phyloP scores from a whole-genome alignment of 2,888 invertebrate genomes.

The Erebia aethiops region DNA sequence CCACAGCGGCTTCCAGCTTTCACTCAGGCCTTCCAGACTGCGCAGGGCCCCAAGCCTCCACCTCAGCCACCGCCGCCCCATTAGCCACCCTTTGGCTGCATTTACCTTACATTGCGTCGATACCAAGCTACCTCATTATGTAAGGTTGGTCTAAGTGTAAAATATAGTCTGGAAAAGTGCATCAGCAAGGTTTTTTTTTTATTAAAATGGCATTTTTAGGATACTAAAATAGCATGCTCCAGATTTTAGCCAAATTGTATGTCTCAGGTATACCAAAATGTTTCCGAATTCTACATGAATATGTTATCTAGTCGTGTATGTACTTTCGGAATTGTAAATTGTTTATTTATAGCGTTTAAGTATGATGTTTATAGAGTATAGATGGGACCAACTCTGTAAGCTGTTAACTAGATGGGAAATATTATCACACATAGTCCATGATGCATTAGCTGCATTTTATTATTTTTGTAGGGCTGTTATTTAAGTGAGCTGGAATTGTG shows the following conservation, averaged over 20 bases:
- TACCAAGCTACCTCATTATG: slow-evolving; percentile 79
- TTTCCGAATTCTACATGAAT: slow-evolving; percentile 83
- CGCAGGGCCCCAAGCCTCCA: slow-evolving; percentile 70
- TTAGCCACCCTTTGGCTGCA: slow-evolving; percentile 62
- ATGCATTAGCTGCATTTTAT: slow-evolving; percentile 49
- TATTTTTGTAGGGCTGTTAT: slow-evolving; percentile 48
- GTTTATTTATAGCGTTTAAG: slow-evolving; percentile 76
- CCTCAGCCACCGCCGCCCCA: slow-evolving; percentile 74
- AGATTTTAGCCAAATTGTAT: slow-evolving; percentile 71
- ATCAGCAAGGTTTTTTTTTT: slow-evolving; percentile 49
- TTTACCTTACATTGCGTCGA: slow-evolving; percentile 72
- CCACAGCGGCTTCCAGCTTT: slow-evolving; percentile 75
- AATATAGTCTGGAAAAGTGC: slow-evolving; percentile 65
- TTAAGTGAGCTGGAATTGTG: slow-evolving; percentile 58
- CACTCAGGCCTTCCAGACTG: slow-evolving; percentile 77
- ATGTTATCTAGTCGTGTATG: slow-evolving; percentile 83
- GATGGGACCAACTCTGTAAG: slow-evolving; percentile 80
- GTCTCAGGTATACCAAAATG: slow-evolving; percentile 79
- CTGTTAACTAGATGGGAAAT: slow-evolving; percentile 54
- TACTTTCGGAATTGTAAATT: slow-evolving; percentile 81
- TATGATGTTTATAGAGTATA: slow-evolving; percentile 71
- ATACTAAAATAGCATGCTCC: slow-evolving; percentile 26
- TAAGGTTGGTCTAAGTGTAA: slow-evolving; percentile 76
- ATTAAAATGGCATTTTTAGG: slow-evolving; percentile 29
- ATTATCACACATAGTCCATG: slow-evolving; percentile 50